Evolutionary conservation across 30 jellyfish, hydroid and myxozoan genomes (phyloP).

Genomic region (Pelagia noctiluca): DNA sequence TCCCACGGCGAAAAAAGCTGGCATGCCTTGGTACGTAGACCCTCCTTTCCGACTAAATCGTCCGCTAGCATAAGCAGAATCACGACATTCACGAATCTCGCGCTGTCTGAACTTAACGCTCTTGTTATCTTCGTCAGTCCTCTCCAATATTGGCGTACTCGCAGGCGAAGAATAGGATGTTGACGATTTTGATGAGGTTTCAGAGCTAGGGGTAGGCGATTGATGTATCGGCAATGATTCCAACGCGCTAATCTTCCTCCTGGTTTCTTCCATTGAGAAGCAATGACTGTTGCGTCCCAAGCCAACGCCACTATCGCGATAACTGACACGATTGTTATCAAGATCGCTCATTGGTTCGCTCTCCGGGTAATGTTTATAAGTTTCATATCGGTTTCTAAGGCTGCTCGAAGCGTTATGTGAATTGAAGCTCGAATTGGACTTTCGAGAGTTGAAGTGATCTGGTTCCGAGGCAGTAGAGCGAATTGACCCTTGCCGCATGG

Average conservation of each 20-base stretch:
- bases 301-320: constrained; percentile 65
- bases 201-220: constrained; percentile 25
- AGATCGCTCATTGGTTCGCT: constrained; percentile 20
- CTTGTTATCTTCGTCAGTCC: constrained; percentile 27
- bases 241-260: constrained; percentile 64
- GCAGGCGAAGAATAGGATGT: constrained; percentile 73
- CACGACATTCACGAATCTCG: constrained; percentile 76
- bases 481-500: constrained; percentile 59
- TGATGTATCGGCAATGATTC: constrained; percentile 46
- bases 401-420: constrained; percentile 19
- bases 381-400: constrained; percentile 65
- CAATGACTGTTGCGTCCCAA: constrained; percentile 74
- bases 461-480: constrained; percentile 74
- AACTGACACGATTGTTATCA: constrained; percentile 45
- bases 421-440: constrained; percentile 50
- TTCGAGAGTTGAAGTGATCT: constrained; percentile 56
- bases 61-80: constrained; percentile 95
- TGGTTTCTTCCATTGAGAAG: constrained; percentile 54
- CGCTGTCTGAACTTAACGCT: constrained; percentile 66
- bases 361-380: constrained; percentile 5
- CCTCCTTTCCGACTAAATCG: constrained; percentile 59
- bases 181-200: constrained; percentile 33
- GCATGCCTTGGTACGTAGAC: constrained; percentile 28
- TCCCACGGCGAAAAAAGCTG: constrained; percentile 49
- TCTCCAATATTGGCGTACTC: constrained; percentile 56